Evolutionary conservation across 2,888 invertebrate genomes (phyloP), one percentile per base, ranked within the genome.

Genomic region (Harpalus rufipes): DNA sequence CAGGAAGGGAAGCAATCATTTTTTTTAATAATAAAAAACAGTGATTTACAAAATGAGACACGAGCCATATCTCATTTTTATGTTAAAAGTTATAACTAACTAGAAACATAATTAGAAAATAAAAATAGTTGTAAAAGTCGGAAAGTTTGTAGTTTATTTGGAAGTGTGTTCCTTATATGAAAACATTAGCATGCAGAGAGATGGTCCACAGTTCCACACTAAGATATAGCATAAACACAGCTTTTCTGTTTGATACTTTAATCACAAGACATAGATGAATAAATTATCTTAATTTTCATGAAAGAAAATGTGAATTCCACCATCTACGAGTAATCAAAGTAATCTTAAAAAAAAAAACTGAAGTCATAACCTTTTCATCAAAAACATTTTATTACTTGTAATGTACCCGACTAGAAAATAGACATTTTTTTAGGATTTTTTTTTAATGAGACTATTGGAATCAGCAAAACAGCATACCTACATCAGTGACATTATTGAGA

Each of bases 131-230:
- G 59, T 65, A 81, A 81, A 61, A 81, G 59, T 65, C 65, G 16
- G 51, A 63, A 61, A 44, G 81, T 58, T 81, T 81, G 16, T 59
- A 80, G 80, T 18, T 59, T 80, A 80, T 80, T 80, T 80, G 61
- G 32, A 39, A 7, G 21, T 16, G n/a, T 80, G 80, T 80, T 80
- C 59, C 41, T 80, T 80, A 61, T 80, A 80, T 80, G 80, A 80
- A 80, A 41, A 80, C 80, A 80, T 80, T 80, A 80, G 59, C 59
- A 80, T 80, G 68, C 68, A 68, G 68, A 39, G 25, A 21, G 12
- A 25, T n/a, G 25, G n/a, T 12, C 25, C 63, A 10, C 14, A 6
- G 25, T 6, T 12, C 25, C 63, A 10, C 14, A 6, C 68, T 14
- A 68, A 39, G 32, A 68, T 68, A 7, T 1, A 14, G 32, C 21